Conservation (phyloP, 2,113 vertebrate genomes). For the Cryptotis parvus region DNA sequence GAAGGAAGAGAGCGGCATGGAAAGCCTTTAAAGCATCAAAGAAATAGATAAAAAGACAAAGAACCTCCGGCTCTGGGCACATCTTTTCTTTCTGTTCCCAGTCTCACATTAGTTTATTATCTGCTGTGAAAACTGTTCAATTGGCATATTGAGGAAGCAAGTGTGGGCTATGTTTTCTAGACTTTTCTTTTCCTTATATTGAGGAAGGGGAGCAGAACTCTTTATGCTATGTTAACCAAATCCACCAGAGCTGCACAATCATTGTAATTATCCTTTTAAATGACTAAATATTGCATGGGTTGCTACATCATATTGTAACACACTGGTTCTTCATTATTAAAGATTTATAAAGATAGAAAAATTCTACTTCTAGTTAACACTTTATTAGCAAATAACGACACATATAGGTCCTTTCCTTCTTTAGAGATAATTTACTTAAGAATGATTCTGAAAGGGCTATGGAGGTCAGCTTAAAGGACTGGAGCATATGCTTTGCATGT, state of each 20-base stretch:
- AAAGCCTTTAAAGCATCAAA: no score
- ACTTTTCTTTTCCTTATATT: neutral
- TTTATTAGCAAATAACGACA: neutral
- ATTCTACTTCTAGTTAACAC: neutral
- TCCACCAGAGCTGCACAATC: neutral
- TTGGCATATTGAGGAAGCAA: neutral
- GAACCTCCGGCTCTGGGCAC: no score
- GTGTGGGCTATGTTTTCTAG: neutral
- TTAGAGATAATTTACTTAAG: neutral
- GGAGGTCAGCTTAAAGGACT: no score
- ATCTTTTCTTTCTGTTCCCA: slow-evolving; percentile 8
- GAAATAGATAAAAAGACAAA: no score
- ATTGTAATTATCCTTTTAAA: neutral
- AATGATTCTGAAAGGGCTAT: no score
- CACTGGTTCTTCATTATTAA: neutral
- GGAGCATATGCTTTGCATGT: no score
- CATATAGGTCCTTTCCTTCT: no score
- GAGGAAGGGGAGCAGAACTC: neutral
- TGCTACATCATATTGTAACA: neutral
- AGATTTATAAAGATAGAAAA: neutral
- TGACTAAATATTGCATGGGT: neutral
- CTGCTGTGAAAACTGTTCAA: neutral
- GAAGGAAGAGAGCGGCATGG: no score
- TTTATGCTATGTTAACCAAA: neutral
- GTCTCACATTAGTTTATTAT: neutral